phyloP scores from a whole-genome alignment of 2,113 vertebrate species.

The Mystacornis crossleyi region DNA sequence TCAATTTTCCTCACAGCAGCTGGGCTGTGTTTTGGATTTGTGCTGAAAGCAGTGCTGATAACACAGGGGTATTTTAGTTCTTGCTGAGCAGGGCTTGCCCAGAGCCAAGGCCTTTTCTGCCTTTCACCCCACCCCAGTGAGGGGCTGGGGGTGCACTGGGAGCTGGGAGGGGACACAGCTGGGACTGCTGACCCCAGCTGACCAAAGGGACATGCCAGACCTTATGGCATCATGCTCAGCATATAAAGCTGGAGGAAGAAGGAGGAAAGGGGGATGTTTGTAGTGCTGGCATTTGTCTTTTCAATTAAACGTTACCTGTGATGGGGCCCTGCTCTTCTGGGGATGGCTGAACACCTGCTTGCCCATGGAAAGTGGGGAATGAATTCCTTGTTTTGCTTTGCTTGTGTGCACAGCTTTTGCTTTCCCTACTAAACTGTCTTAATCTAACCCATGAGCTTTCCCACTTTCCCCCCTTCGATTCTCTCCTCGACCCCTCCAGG shows the following conservation, averaged over 20 bases:
- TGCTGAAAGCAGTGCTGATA: neutral
- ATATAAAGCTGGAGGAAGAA: neutral
- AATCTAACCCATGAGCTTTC: neutral
- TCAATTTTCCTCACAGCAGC: neutral
- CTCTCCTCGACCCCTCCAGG: neutral
- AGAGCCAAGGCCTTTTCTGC: neutral
- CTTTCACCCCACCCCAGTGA: accelerated
- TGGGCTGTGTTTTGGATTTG: neutral
- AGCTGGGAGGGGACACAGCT: neutral
- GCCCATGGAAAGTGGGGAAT: neutral
- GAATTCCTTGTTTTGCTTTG: neutral
- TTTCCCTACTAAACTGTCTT: neutral
- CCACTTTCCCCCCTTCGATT: neutral
- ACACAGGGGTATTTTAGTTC: neutral
- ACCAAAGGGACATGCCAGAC: neutral
- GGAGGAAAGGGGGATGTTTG: neutral
- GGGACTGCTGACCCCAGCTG: neutral
- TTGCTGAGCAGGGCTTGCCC: neutral
- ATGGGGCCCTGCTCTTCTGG: neutral
- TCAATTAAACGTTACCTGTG: neutral
- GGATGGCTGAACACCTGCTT: neutral
- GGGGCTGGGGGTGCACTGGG: neutral
- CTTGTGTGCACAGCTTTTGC: neutral
- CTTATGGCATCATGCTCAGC: neutral
- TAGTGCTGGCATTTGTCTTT: neutral